phyloP scores from a whole-genome alignment of 2,888 invertebrate species.

The Epicampocera succincta region DNA sequence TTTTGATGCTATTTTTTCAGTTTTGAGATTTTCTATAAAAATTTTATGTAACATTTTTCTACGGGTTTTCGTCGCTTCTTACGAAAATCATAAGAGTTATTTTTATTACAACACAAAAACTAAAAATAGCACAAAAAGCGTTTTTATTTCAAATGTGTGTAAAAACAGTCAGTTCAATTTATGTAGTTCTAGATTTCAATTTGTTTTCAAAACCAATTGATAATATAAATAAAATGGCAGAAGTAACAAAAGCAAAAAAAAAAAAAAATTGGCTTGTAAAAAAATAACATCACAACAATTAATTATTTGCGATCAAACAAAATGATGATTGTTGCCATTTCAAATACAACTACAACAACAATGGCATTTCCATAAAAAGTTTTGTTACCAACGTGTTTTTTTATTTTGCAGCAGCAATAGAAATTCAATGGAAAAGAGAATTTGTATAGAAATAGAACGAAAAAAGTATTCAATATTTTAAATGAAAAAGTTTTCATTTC shows the following conservation, averaged over 20 bases:
- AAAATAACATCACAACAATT: conserved; percentile 39
- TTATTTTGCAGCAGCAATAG: conserved; percentile 7
- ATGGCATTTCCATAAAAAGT: neutral
- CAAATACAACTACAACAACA: neutral
- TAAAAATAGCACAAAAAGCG: conserved; percentile 45
- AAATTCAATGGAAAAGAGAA: conserved; percentile 25
- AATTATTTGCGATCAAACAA: conserved; percentile 38
- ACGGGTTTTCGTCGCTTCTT: too few species aligned
- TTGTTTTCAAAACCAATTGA: conserved; percentile 45
- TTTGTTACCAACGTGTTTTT: conserved; percentile 14
- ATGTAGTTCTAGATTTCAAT: conserved; percentile 42
- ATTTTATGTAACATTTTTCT: neutral
- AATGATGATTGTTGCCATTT: conserved; percentile 34
- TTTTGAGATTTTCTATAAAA: conserved; percentile 2
- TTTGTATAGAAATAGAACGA: conserved; percentile 20
- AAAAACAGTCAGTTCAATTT: conserved; percentile 8
- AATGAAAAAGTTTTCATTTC: neutral
- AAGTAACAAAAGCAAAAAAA: conserved; percentile 9
- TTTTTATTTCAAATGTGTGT: neutral
- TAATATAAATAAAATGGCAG: conserved; percentile 30
- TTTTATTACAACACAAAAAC: conserved; percentile 14
- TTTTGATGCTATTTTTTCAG: too few species aligned
- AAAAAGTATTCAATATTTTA: conserved; percentile 14
- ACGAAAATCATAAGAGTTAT: neutral
- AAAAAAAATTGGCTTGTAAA: conserved; percentile 8